A percentile compares a stretch with the other conserved stretches of the same genome.
phyloP scores from a whole-genome alignment of 2,113 vertebrate genomes.

The Platysternon megacephalum region DNA sequence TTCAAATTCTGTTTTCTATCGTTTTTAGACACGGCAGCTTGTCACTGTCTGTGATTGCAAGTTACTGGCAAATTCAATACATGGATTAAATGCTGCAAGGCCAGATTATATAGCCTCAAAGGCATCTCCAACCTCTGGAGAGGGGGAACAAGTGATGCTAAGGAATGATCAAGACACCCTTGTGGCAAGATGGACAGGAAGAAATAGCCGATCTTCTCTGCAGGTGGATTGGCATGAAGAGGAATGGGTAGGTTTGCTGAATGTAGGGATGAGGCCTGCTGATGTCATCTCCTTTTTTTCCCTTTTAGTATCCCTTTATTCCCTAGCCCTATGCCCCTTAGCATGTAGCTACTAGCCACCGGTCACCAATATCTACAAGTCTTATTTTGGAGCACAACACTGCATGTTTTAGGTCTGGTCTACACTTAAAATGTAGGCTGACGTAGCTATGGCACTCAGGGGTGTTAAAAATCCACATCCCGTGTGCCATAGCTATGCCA shows the following conservation, averaged over 20 bases:
- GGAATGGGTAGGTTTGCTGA: slow-evolving; percentile 89
- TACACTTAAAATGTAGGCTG: background rate
- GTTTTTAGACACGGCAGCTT: slow-evolving; percentile 91
- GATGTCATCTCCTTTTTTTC: background rate
- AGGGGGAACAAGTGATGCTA: slow-evolving; percentile 94
- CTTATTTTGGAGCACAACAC: background rate
- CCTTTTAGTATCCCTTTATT: background rate
- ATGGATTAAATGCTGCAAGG: slow-evolving; percentile 92
- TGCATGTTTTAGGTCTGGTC: background rate
- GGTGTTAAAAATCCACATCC: background rate
- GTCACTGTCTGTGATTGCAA: slow-evolving; percentile 97
- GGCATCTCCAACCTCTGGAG: slow-evolving; percentile 90
- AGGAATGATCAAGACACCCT: slow-evolving; percentile 97
- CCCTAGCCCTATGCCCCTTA: background rate
- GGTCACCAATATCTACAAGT: background rate
- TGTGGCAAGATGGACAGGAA: slow-evolving; percentile 92
- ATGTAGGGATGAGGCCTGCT: background rate
- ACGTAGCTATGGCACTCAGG: background rate
- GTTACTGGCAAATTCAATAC: slow-evolving; percentile 93
- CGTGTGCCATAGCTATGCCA: background rate
- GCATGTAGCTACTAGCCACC: background rate
- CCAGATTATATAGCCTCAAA: slow-evolving; percentile 97
- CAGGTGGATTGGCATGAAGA: slow-evolving; percentile 95
- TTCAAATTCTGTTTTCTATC: background rate
- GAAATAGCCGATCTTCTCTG: slow-evolving; percentile 90